phyloP scores from a whole-genome alignment of 2,113 vertebrate species.

The Oreochromis niloticus region DNA sequence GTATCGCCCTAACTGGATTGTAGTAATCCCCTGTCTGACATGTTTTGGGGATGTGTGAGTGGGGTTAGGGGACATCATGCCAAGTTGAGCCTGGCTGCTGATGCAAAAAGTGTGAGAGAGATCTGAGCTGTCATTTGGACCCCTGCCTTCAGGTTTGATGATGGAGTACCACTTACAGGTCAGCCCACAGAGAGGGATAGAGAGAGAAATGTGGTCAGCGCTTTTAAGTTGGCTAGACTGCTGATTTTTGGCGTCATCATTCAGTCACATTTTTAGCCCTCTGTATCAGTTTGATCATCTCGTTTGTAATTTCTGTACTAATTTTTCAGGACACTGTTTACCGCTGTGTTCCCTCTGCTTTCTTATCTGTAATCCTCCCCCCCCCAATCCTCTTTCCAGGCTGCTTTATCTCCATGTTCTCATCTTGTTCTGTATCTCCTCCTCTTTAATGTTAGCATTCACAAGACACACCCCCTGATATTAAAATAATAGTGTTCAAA shows the following conservation, averaged over 20 bases:
- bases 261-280: not conserved
- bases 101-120: slow-evolving; percentile 47
- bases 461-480: not conserved
- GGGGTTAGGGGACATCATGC: slow-evolving; percentile 62
- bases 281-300: slow-evolving; percentile 1
- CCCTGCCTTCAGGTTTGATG: slow-evolving; percentile 47
- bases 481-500: slow-evolving; percentile 27
- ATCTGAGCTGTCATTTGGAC: slow-evolving; percentile 52
- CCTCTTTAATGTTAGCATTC: slow-evolving; percentile 41
- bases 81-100: slow-evolving; percentile 58
- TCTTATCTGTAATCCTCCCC: slow-evolving; percentile 53
- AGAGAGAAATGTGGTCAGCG: not conserved
- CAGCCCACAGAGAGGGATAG: not conserved
- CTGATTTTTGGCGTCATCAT: not conserved
- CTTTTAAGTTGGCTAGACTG: not conserved
- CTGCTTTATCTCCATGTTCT: slow-evolving; percentile 49
- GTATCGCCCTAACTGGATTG: slow-evolving; percentile 73
- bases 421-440: slow-evolving; percentile 51
- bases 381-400: slow-evolving; percentile 18
- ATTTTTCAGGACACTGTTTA: not conserved
- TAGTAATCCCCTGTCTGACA: slow-evolving; percentile 69
- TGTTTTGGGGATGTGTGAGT: slow-evolving; percentile 66
- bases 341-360: not conserved
- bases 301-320: not conserved
- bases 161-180: slow-evolving; percentile 23